Base-by-base conservation (phyloP, 2,888 invertebrate genomes). In the Eupithecia tripunctaria region DNA sequence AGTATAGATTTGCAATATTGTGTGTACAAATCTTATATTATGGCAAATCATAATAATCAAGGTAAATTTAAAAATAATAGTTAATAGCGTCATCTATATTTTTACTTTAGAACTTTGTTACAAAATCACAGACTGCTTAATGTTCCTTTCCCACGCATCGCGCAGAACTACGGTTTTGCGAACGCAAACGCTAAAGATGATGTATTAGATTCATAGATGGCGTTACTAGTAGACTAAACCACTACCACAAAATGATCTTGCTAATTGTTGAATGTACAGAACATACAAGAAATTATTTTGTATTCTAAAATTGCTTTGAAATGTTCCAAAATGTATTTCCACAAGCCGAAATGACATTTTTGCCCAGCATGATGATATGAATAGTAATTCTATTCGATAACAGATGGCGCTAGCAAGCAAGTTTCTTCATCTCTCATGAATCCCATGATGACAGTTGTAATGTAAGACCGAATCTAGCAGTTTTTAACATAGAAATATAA, bases 361-460 rank as follows among this genome's bases (percentile, higher is more conserved):
- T 12, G 4, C 4, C 32, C 21, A 56, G 25, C 5, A 29, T 18
- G 4, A 15, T 59, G 0, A 14, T 18, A 18, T 29, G 29, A 29
- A 60, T 12, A 21, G 60, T 29, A 29, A 15, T 60, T 29, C 82
- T 81, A 83, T 78, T 79, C 79, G 67, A 66, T 64, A 73, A 73
- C 32, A 83, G 82, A 80, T 82, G 82, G 75, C 82, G 77, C 60
- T 70, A 68, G 21, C n/a, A 1, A 18, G 18, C 18, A 15, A 29
- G 8, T n/a, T 43, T 32, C 3, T n/a, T n/a, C 10, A 63, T 51
- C 21, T 21, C 51, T 8, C 10, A 21, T 21, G 43, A 32, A 29
- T 29, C 29, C 29, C 5, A 29, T 5, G 29, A 29, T 29, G 2
- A 5, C 6, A 6, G 6, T 0, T 32, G 5, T 32, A 4, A 32